Evolutionary conservation across 2,888 invertebrate genomes (phyloP), one percentile per base, ranked within the genome.

Genomic region (Chrysotoxum bicinctum): DNA sequence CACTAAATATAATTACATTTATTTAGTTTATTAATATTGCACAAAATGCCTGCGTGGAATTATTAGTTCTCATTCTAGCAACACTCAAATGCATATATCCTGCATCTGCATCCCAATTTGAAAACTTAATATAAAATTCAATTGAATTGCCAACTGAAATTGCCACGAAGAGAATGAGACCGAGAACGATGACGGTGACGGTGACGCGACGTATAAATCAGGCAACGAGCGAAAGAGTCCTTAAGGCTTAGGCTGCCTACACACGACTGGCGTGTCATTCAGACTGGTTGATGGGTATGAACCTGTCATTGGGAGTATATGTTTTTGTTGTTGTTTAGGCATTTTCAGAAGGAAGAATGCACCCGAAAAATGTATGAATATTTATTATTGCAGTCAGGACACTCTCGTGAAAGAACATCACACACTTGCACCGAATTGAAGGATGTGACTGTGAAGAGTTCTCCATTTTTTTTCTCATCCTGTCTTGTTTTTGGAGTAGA

Each of bases 41-140:
- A 80, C 66, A 75, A 79, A 84, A 80, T 76, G 80, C 52, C 60
- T 74, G 68, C 68, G 78, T 68, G 48, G 37, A 66, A 66, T 32
- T 66, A 66, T 66, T 52, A 52, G 16, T 8, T 37, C 48, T 52
- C 66, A 52, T 60, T 48, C 35, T 52, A 21, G 56, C 37, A 32
- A 16, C 62, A 58, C 58, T 74, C 73, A 83, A 73, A 74, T 83
- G 83, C 62, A 78, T 64, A 83, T 74, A 58, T 58, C 37, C 58
- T 58, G 35, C 35, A 32, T 69, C 50, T 68, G 60, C 72, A 77
- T 81, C 52, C 23, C 64, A 78, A 66, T 83, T 69, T 74, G 78
- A 74, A 74, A 79, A 83, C 74, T 77, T 76, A 76, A 77, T 81
- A 81, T 76, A 81, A 76, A 85, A 85, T 81, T 85, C 81, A 85